phyloP scores from a whole-genome alignment of 2,888 invertebrate species.

The Allacma fusca region DNA sequence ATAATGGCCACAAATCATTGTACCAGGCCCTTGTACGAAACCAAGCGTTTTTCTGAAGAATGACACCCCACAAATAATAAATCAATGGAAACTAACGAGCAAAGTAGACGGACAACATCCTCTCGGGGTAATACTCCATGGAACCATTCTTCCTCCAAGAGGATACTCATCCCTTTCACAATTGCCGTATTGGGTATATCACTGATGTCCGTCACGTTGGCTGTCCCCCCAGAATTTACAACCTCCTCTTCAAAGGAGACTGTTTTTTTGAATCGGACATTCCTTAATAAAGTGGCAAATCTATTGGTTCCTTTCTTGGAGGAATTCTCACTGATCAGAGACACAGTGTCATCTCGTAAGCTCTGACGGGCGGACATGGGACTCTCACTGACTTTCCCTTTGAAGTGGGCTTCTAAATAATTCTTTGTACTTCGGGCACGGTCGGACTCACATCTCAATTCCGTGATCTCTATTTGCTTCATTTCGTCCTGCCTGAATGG shows the following conservation, averaged over 20 bases:
- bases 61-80: no score
- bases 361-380: conserved; percentile 31
- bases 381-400: conserved; percentile 44
- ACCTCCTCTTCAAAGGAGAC: conserved; percentile 58
- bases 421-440: conserved; percentile 51
- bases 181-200: conserved; percentile 52
- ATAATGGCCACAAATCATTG: no score
- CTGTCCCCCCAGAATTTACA: background rate
- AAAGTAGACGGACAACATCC: conserved; percentile 89
- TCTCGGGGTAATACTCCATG: conserved; percentile 95
- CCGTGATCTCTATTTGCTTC: conserved; percentile 52
- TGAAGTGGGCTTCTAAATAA: conserved; percentile 53
- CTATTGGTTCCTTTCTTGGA: conserved; percentile 49
- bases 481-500: conserved; percentile 44
- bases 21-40: no score
- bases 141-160: conserved; percentile 89
- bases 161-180: conserved; percentile 63
- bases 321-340: conserved; percentile 54
- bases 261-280: conserved; percentile 44
- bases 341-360: conserved; percentile 52
- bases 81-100: conserved; percentile 65
- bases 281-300: conserved; percentile 51
- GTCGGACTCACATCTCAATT: conserved; percentile 57
- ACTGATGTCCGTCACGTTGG: conserved; percentile 41
- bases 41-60: no score